These are phyloP conservation scores for Galeruca laticollis DNA, from an alignment of 2,888 invertebrate species.

Conservation along the genomic window DNA sequence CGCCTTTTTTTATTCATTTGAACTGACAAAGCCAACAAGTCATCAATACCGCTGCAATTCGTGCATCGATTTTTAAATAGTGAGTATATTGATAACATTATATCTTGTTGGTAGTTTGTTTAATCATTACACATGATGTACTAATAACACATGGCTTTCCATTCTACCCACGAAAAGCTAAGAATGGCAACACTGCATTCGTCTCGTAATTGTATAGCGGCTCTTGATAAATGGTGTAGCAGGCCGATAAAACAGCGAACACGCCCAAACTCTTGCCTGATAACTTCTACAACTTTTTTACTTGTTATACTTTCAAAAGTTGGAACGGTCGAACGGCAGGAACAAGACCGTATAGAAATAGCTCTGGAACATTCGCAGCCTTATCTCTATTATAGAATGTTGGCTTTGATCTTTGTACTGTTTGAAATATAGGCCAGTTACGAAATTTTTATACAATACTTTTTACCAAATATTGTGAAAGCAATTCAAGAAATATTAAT, in stretches of 20 bases:
- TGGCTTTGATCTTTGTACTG: slow-evolving; percentile 38
- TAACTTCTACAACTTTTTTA: slow-evolving; percentile 47
- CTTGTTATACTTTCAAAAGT: slow-evolving; percentile 47
- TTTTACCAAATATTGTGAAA: not conserved
- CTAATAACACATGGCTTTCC: not conserved
- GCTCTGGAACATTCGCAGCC: slow-evolving; percentile 10
- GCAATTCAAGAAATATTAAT: not conserved
- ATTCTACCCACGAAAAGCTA: slow-evolving; percentile 20
- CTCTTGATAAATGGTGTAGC: slow-evolving; percentile 43
- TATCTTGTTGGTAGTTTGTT: no score
- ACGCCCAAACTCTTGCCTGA: slow-evolving; percentile 40
- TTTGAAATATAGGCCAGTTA: slow-evolving; percentile 10
- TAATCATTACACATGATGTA: not conserved
- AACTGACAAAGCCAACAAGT: no score
- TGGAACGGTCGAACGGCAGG: slow-evolving; percentile 19
- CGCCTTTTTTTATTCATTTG: no score
- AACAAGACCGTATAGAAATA: slow-evolving; percentile 13
- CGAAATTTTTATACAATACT: not conserved
- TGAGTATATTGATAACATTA: no score
- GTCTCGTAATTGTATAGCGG: slow-evolving; percentile 4
- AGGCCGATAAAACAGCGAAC: slow-evolving; percentile 43
- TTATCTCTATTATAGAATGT: slow-evolving; percentile 15
- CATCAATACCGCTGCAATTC: no score
- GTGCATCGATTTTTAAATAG: no score
- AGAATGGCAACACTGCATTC: slow-evolving; percentile 30